Base-by-base conservation (phyloP, 2,888 invertebrate species). In the Athalia circularis region DNA sequence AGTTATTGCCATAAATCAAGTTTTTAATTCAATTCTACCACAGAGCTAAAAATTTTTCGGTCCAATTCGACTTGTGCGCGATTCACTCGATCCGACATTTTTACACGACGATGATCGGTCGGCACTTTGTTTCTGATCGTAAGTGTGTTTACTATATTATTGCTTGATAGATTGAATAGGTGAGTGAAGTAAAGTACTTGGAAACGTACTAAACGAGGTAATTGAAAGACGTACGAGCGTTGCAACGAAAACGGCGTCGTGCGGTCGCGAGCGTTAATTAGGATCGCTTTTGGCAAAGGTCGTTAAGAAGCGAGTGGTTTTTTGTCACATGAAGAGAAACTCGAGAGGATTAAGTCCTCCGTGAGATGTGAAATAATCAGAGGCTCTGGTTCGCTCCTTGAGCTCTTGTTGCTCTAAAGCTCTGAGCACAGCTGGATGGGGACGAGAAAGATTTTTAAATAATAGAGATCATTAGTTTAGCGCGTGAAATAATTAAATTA, bases 201-300 rank as follows among this genome's bases (percentile, higher is more conserved):
- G 2, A 29, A 29, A 29, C 29, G 29, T 29, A 29, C 29, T 2
- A 29, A 29, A 29, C 29, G 29, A 29, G 29, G 29, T 29, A 29
- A 29, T 29, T 29, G 29, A 29, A 29, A 2, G 29, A 29, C 29
- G 29, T 29, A 29, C 29, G 29, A 29, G 29, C 11, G 11, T 6
- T 52, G 52, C 52, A 5, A 11, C 29, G 52, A 50, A 13, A n/a
- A 29, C 15, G 52, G 68, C 68, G 68, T 52, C 52, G 29, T 52
- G 52, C 8, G 52, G 52, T 54, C 50, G 50, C 29, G 68, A 29
- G 29, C 52, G 43, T 68, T 68, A 68, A 68, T 68, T 68, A 54
- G 68, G 68, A 68, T 54, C 68, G 50, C 68, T 52, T 68, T 68
- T 65, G 48, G 65, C 48, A 65, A 48, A 65, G 65, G 65, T 65